A percentile compares a stretch with the other conserved stretches of the same genome.
Conservation (phyloP, 2,113 vertebrate genomes). For the Archocentrus centrarchus region DNA sequence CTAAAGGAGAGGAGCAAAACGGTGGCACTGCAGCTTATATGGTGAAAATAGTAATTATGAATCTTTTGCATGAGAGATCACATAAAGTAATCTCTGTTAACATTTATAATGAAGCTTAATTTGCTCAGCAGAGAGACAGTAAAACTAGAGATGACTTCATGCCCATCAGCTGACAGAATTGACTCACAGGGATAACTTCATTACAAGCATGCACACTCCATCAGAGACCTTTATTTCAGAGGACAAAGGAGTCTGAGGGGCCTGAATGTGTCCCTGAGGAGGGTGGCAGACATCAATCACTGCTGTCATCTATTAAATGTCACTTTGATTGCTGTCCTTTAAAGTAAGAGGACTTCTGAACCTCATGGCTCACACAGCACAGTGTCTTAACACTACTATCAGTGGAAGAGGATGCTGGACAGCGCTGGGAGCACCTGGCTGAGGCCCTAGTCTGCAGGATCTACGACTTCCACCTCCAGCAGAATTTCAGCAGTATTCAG, state of each 20-base stretch:
- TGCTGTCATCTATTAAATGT: conserved; percentile 21
- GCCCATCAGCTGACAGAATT: conserved; percentile 33
- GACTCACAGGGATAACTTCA: conserved; percentile 19
- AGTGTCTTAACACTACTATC: not conserved
- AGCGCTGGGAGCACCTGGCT: no score
- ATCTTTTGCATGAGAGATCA: not conserved
- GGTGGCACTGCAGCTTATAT: not conserved
- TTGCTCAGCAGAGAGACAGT: not conserved
- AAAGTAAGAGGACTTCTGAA: conserved; percentile 21
- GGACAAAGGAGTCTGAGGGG: conserved; percentile 19
- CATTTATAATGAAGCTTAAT: not conserved
- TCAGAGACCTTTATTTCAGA: conserved; percentile 10
- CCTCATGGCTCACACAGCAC: not conserved
- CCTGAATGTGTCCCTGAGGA: not conserved
- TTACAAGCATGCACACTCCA: conserved; percentile 13
- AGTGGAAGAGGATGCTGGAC: not conserved
- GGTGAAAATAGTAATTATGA: not conserved
- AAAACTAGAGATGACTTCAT: not conserved
- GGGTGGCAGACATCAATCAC: conserved; percentile 24
- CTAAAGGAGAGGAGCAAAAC: not conserved
- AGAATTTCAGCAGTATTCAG: no score
- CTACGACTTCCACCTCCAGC: no score
- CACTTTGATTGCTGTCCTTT: conserved; percentile 16
- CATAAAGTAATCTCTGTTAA: not conserved
- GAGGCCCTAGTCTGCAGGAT: no score